Evolutionary conservation across 1,140 invertebrate genomes (phyloP), one percentile per base, ranked within the genome.

Genomic region (Macrobrachium nipponense): DNA sequence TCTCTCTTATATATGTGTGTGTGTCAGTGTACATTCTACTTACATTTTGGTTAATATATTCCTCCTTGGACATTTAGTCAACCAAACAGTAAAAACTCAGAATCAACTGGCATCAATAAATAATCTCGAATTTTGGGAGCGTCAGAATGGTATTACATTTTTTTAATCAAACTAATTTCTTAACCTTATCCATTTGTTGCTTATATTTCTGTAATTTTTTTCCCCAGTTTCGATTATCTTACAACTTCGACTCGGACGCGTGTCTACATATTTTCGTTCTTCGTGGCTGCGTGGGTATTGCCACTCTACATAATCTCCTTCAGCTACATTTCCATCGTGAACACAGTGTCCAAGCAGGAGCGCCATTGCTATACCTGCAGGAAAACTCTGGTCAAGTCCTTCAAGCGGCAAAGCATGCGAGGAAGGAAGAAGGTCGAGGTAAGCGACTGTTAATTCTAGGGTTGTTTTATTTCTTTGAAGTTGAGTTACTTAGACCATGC

Each of bases 271-370:
- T 94, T 91, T 0, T 93, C 93, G 14, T 95, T 90, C 82, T 90
- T 90, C 85, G 89, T 90, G 51, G 86, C 89, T 51, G 89, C 90
- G n/a, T 90, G 90, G 87, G 88, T 90, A 8, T 10, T 90, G 14
- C 92, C 92, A 0, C 82, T 92, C 2, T 96, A 88, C 96, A 36
- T 88, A 43, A 89, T 91, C 80, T 90, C 92, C 66, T 64, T 91
- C 60, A 90, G 90, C 82, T 91, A 90, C 75, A 92, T 83, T 20
- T 85, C 81, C 75, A 89, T 89, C 64, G 86, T 89, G 81, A 76
- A 61, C 96, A 96, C 97, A 89, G 96, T 98, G 0, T 93, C 95
- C 44, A 94, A 94, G 75, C 97, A 98, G 90, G 97, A 98, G 90
- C 76, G 66, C 2, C 70, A 86, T n/a, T 75, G 43, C 36, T 23